Evolutionary conservation across 2,888 invertebrate genomes (phyloP).

Genomic region (Epirrhoe alternata): DNA sequence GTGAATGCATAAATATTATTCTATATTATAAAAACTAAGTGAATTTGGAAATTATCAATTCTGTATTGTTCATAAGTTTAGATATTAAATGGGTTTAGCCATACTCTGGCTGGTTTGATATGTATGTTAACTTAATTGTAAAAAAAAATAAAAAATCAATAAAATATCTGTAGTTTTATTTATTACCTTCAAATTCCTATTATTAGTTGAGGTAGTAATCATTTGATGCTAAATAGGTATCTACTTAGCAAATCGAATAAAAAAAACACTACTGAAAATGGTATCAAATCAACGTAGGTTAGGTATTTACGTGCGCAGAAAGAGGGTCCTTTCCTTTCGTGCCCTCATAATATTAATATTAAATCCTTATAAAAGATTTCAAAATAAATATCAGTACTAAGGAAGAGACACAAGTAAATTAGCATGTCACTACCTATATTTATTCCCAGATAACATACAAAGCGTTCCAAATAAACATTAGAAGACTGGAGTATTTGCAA

Average conservation of each 20-base stretch:
- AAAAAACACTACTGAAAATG: too few relatives aligned
- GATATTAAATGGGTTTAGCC: slow-evolving; percentile 86
- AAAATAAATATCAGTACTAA: background rate
- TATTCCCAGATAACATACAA: slow-evolving; percentile 23
- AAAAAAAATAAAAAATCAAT: slow-evolving; percentile 78
- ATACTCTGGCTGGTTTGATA: slow-evolving; percentile 85
- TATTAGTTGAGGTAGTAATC: too few relatives aligned
- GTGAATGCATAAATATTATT: slow-evolving; percentile 82
- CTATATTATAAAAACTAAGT: slow-evolving; percentile 83
- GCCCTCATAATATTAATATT: too few relatives aligned
- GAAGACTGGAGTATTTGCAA: slow-evolving; percentile 11
- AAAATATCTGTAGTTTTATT: slow-evolving; percentile 73
- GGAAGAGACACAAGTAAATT: slow-evolving; percentile 20
- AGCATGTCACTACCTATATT: slow-evolving; percentile 22
- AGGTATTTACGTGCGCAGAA: too few relatives aligned
- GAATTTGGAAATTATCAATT: slow-evolving; percentile 85
- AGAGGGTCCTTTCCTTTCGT: too few relatives aligned
- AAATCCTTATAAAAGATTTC: background rate
- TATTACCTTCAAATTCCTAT: slow-evolving; percentile 42
- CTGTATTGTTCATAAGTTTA: slow-evolving; percentile 85
- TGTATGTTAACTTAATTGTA: slow-evolving; percentile 86
- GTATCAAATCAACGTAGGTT: too few relatives aligned
- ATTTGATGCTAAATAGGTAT: too few relatives aligned
- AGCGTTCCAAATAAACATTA: slow-evolving; percentile 26
- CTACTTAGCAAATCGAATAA: background rate